These are phyloP conservation scores for Mamestra brassicae DNA, from an alignment of 2,888 invertebrate species.

Conservation along the genomic window DNA sequence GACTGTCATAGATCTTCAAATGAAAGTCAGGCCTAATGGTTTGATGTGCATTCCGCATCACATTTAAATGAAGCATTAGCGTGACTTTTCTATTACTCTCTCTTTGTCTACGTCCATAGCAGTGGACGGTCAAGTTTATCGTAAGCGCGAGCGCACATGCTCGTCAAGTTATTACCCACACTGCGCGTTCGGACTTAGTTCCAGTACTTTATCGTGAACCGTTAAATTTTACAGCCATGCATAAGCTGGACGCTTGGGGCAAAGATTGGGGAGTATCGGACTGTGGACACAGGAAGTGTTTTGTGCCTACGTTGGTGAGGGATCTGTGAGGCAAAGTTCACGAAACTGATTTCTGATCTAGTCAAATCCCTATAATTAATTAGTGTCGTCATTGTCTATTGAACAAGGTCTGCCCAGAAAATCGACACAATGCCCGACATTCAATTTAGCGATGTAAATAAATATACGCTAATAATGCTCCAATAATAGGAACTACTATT, in stretches of 20 bases:
- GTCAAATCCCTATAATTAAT: not conserved
- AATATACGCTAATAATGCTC: too few relatives aligned
- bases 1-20: too few relatives aligned
- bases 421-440: not conserved
- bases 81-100: not conserved
- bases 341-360: not conserved
- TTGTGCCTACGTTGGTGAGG: slow-evolving; percentile 25
- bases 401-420: too few relatives aligned
- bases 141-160: slow-evolving; percentile 66
- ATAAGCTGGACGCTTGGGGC: slow-evolving; percentile 78
- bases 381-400: not conserved
- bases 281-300: fast-evolving
- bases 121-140: slow-evolving; percentile 32
- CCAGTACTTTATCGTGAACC: slow-evolving; percentile 86
- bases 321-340: not conserved
- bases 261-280: slow-evolving; percentile 42
- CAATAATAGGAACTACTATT: too few relatives aligned
- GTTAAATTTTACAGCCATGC: slow-evolving; percentile 88
- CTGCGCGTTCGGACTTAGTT: slow-evolving; percentile 82
- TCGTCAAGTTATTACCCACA: slow-evolving; percentile 75
- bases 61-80: too few relatives aligned
- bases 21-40: too few relatives aligned
- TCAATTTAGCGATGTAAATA: not conserved
- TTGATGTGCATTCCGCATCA: too few relatives aligned
- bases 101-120: not conserved